Percentiles rank a stretch among this genome's conserved stretches.
Conservation (phyloP, 2,888 invertebrate genomes). For the Sepioteuthis lessoniana region DNA sequence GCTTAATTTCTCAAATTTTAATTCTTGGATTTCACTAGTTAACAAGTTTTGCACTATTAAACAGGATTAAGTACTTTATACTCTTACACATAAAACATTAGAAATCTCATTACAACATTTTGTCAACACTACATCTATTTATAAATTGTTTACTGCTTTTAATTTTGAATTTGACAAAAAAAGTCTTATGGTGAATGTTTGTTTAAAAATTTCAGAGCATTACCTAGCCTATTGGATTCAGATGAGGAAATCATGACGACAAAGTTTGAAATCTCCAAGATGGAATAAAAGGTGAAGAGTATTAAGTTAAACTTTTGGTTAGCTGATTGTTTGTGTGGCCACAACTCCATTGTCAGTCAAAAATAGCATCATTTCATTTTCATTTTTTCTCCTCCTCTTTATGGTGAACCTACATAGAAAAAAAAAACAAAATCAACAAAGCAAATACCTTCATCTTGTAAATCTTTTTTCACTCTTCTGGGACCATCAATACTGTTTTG, state of each 20-base stretch:
- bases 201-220: conserved; percentile 60
- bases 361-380: neutral
- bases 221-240: conserved; percentile 71
- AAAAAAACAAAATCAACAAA: neutral
- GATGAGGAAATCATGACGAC: conserved; percentile 75
- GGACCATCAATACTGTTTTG: conserved; percentile 8
- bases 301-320: neutral
- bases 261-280: conserved; percentile 74
- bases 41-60: too few species aligned
- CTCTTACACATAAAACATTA: too few species aligned
- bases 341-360: neutral
- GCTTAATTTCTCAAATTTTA: too few species aligned
- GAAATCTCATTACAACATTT: too few species aligned
- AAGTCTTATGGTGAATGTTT: neutral
- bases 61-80: too few species aligned
- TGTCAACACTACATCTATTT: too few species aligned
- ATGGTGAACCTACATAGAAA: neutral
- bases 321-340: neutral
- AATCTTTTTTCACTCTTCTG: neutral
- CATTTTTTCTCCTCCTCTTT: neutral
- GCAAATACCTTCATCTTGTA: conserved; percentile 33
- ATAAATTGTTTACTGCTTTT: neutral
- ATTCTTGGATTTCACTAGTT: too few species aligned
- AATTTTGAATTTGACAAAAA: neutral
- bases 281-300: conserved; percentile 66